Base-by-base conservation (phyloP, 2,797 vertebrate species). In the Ptychobarbus kaznakovi region DNA sequence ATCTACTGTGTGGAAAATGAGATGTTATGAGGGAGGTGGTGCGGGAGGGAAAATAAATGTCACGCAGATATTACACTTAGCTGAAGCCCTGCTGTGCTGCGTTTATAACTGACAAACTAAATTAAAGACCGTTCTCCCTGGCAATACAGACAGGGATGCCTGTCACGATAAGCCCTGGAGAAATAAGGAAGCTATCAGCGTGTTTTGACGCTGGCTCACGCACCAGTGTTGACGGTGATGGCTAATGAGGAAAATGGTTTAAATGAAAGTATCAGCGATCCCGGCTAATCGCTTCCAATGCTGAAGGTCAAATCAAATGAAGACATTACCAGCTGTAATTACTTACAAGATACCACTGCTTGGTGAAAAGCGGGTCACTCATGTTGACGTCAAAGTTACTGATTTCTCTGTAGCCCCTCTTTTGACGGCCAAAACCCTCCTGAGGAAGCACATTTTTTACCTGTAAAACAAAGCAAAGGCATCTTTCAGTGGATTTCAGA, bases 321-420 rank as follows among this genome's bases (percentile, higher is more conserved):
- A 86, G 76, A 88, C 89, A 85, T 89, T 86, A 86, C 75, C 83
- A 79, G 63, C 76, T 87, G 77, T 90, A 86, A 93, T 92, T 91
- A 94, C 97, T 96, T 95, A 99, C 98, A 95, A 99, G 95, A 92
- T 99, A 99, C 98, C 98, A 99, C 78, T 99, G 98, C 90, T 99
- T 99, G 51, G 96, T 95, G 93, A 99, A 99, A 82, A 99, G 94
- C 78, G 98, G 98, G 91, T 99, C 98, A 0, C 96, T 98, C 96
- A 99, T 97, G 91, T 97, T 99, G 91, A 97, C 96, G 90, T 98
- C 97, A 44, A 98, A 96, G 87, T 97, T 96, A 53, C 96, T 97
- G 90, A 99, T 95, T 88, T 97, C 95, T 93, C 98, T 95, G 90
- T 99, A 99, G 40, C 98, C 98, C 91, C 98, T 92, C 90, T 99